These are phyloP conservation scores for Pyxicephalus adspersus DNA, from an alignment of 2,113 vertebrate genomes.

Conservation along the genomic window DNA sequence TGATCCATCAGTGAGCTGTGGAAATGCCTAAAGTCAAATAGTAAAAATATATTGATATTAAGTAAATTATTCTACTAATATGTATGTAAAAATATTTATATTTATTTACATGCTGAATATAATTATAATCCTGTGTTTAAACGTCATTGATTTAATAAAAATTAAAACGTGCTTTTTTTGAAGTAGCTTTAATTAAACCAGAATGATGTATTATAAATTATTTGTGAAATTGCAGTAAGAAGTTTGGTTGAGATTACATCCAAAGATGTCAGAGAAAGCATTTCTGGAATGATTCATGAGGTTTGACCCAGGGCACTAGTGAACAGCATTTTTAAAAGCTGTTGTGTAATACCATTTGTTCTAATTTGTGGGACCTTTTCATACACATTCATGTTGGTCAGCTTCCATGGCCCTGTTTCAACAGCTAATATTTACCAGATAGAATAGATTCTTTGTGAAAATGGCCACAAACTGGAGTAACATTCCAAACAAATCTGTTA, in stretches of 20 bases:
- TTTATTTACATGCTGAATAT: not conserved
- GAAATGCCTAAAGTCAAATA: too few relatives aligned
- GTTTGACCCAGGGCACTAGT: constrained; percentile 13
- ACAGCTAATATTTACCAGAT: constrained; percentile 58
- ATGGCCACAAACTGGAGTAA: constrained; percentile 51
- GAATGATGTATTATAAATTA: not conserved
- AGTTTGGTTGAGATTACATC: constrained; percentile 1
- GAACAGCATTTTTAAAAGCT: constrained; percentile 55
- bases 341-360: constrained; percentile 47
- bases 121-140: not conserved
- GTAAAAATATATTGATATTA: too few relatives aligned
- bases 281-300: constrained; percentile 38
- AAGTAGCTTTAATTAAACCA: not conserved
- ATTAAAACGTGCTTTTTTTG: not conserved
- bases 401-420: constrained; percentile 47
- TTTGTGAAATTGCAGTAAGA: not conserved
- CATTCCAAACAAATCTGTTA: constrained; percentile 37
- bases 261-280: constrained; percentile 18
- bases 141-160: not conserved
- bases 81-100: too few relatives aligned
- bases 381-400: constrained; percentile 51
- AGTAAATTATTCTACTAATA: too few relatives aligned
- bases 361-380: constrained; percentile 51
- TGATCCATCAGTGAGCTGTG: too few relatives aligned
- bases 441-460: constrained; percentile 44